Base-by-base conservation (phyloP, 2,113 vertebrate species). In the Limnothrissa miodon region DNA sequence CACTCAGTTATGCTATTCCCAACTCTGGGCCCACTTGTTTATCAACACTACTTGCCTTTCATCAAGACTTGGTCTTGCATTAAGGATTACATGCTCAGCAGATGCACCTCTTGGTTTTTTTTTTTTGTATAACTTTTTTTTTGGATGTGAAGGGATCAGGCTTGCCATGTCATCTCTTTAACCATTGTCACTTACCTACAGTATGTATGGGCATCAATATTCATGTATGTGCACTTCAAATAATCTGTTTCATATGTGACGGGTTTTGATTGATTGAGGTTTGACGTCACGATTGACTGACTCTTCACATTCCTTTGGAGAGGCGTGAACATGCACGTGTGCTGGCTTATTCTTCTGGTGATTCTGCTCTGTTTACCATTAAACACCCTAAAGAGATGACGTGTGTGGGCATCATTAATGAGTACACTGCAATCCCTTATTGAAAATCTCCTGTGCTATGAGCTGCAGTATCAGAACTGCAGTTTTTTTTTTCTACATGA, bases 251-350 rank as follows among this genome's bases (percentile, higher is more conserved):
- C 51, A 23, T 39, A 7, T 15, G 39, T 11, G 29, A 48, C 19
- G n/a, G 19, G 29, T 53, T 51, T 33, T 80, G 53, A n/a, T n/a
- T n/a, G n/a, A n/a, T n/a, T n/a, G n/a, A n/a, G n/a, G n/a, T n/a
- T n/a, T 51, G 17, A 19, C 7, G 46, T 80, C 48, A 51, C 53
- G 33, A 74, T 33, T 74, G 66, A 74, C 29, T 74, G 66, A 39
- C 15, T 74, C 66, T 74, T 74, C 36, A 74, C 66, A 39, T 74
- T 74, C 66, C 66, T 36, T 74, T 74, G 66, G 66, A 74, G 66
- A 74, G 66, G 0, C 36, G 29, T 33, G 10, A 36, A 33, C 33
- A 33, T 39, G 66, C 17, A n/a, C 74, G 39, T 6, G 2, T 23
- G 13, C 80, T 39, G 0, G 36, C 66, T 39, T 29, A 21, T 56